Evolutionary conservation across 2,797 vertebrate genomes (phyloP).

Genomic region (Gymnothorax javanicus): DNA sequence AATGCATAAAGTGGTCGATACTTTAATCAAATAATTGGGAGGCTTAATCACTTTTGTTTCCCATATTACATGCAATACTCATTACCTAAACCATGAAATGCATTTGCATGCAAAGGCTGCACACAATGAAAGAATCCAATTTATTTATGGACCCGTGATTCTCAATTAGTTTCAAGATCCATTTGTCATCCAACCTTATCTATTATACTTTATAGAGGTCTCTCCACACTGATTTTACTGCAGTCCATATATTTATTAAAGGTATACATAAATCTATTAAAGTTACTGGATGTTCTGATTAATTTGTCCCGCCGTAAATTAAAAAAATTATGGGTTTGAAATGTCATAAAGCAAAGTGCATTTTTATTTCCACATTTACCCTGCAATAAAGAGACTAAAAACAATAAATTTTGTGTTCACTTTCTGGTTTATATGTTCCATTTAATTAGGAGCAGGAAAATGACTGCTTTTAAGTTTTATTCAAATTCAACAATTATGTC

Average conservation of each 20-base stretch:
- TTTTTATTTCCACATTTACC: neutral
- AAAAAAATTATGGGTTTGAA: neutral
- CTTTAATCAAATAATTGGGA: slow-evolving; percentile 26
- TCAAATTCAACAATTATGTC: neutral
- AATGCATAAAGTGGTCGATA: neutral
- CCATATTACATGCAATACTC: slow-evolving; percentile 13
- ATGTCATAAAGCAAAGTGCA: neutral
- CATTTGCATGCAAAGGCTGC: slow-evolving; percentile 9
- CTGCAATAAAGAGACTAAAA: neutral
- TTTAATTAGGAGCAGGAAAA: neutral
- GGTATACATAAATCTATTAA: slow-evolving; percentile 1
- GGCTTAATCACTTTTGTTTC: slow-evolving; percentile 22
- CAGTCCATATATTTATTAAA: neutral
- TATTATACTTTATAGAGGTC: slow-evolving; percentile 18
- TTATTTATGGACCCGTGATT: slow-evolving; percentile 21
- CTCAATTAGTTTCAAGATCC: slow-evolving; percentile 2
- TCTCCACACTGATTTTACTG: neutral
- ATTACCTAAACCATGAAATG: slow-evolving; percentile 28
- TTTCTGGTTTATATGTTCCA: neutral
- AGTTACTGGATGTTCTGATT: neutral
- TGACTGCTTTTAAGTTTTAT: slow-evolving; percentile 1
- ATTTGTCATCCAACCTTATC: slow-evolving; percentile 19
- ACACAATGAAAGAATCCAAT: slow-evolving; percentile 22
- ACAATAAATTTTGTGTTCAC: slow-evolving; percentile 1
- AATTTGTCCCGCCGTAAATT: neutral